Conservation (phyloP, 37 sponge, comb jelly and placozoan species). For the Geodia barretti region DNA sequence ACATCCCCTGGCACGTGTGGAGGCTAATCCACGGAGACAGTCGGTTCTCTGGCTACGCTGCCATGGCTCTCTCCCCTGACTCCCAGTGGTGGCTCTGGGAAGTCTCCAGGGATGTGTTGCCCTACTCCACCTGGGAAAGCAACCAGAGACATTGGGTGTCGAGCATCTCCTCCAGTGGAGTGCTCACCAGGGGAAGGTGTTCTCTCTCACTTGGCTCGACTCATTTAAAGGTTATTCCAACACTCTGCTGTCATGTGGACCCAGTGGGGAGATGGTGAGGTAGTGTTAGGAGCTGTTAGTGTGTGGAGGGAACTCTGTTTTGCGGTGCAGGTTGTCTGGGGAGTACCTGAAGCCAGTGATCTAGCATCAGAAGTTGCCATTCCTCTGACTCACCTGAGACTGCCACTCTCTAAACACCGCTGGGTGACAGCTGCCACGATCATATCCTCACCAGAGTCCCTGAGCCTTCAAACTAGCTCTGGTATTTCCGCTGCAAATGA, state of each 20-base stretch:
- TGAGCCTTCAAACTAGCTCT: background rate
- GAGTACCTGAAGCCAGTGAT: background rate
- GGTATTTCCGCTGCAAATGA: background rate
- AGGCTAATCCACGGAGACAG: slow-evolving; percentile 20
- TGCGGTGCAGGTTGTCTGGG: background rate
- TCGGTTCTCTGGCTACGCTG: slow-evolving; percentile 49
- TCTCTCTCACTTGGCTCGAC: slow-evolving; percentile 57
- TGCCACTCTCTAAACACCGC: slow-evolving; percentile 73
- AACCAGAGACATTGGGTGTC: too few relatives aligned
- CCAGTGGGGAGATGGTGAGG: slow-evolving; percentile 57
- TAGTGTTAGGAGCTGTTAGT: too few relatives aligned
- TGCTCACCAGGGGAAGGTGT: slow-evolving; percentile 61
- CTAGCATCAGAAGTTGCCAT: background rate
- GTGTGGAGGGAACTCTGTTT: too few relatives aligned
- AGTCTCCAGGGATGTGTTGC: slow-evolving; percentile 46
- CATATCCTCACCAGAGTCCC: background rate
- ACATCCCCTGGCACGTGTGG: background rate
- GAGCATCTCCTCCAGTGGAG: background rate
- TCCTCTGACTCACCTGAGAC: slow-evolving; percentile 10
- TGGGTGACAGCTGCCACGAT: slow-evolving; percentile 55
- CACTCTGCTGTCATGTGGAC: slow-evolving; percentile 62
- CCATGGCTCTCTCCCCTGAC: slow-evolving; percentile 35
- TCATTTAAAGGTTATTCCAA: background rate
- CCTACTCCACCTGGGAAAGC: slow-evolving; percentile 22
- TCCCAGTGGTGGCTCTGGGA: slow-evolving; percentile 57